These are phyloP conservation scores for Aphaenogaster rudis DNA, from an alignment of 1,140 invertebrate species.

Conservation along the genomic window DNA sequence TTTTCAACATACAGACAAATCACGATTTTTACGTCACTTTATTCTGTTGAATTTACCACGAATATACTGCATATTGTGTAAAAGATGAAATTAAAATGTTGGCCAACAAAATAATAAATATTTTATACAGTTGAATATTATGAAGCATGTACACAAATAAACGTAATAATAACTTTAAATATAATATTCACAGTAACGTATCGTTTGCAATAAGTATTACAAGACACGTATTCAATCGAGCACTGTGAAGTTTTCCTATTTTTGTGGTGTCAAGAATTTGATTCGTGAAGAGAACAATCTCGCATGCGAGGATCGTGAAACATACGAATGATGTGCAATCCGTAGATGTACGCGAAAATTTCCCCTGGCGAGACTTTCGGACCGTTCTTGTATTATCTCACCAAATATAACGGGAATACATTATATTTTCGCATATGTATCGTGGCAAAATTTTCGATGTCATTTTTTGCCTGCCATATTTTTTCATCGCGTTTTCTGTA, in stretches of 20 bases:
- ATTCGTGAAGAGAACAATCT: constrained; percentile 29
- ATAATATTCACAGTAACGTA: neutral
- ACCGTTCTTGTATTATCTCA: constrained; percentile 29
- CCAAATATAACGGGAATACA: constrained; percentile 40
- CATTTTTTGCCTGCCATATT: constrained; percentile 32
- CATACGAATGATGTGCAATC: constrained; percentile 46
- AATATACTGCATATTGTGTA: neutral
- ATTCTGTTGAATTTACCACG: neutral
- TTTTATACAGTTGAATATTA: neutral
- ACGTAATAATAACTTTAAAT: constrained; percentile 24
- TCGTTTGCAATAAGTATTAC: constrained; percentile 1
- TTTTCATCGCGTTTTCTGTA: constrained; percentile 32
- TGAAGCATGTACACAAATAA: neutral
- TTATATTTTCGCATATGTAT: constrained; percentile 28
- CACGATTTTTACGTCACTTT: neutral
- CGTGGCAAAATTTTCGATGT: constrained; percentile 16
- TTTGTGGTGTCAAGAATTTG: constrained; percentile 39
- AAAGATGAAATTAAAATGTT: neutral
- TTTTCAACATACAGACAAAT: neutral
- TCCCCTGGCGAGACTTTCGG: constrained; percentile 42
- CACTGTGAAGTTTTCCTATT: constrained; percentile 2
- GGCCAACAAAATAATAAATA: constrained; percentile 11
- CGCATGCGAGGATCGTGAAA: constrained; percentile 33
- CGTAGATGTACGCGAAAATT: constrained; percentile 34
- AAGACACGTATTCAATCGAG: constrained; percentile 44